A percentile compares a stretch with the other conserved stretches of the same genome.
phyloP scores from a whole-genome alignment of 64 coral and sea anemone genomes.

The Anthopleura sola region DNA sequence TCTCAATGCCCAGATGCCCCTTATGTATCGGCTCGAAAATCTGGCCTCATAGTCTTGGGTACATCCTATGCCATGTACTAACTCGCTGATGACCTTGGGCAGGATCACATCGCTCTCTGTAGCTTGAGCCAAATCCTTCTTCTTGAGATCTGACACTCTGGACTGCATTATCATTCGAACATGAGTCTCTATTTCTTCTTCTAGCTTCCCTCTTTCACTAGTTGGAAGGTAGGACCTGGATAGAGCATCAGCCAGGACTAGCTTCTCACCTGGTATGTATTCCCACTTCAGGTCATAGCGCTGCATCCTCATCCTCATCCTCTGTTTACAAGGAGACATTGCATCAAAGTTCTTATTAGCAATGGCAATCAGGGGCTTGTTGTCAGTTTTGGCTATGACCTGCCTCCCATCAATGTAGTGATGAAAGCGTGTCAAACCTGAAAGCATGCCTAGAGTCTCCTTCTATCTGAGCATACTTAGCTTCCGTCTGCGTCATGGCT shows the following conservation, averaged over 20 bases:
- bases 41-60: slow-evolving; percentile 7
- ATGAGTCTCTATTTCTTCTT: slow-evolving; percentile 21
- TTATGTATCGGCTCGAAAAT: slow-evolving; percentile 37
- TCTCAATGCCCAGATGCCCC: slow-evolving; percentile 59
- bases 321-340: neutral
- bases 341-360: neutral
- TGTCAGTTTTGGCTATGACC: slow-evolving; percentile 3
- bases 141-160: neutral
- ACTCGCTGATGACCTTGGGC: neutral
- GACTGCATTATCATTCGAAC: slow-evolving; percentile 6
- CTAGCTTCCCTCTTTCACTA: neutral
- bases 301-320: slow-evolving; percentile 9
- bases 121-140: neutral
- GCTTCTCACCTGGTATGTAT: neutral
- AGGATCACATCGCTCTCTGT: neutral
- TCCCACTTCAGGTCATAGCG: neutral
- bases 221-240: neutral
- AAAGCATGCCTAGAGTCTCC: slow-evolving; percentile 17
- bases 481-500: slow-evolving; percentile 8
- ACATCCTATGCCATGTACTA: neutral
- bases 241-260: neutral
- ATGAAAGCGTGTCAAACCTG: neutral
- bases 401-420: slow-evolving; percentile 10
- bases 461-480: slow-evolving; percentile 15
- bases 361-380: slow-evolving; percentile 16